These are phyloP conservation scores for Lathronympha strigana DNA, from an alignment of 2,888 invertebrate species.

Conservation along the genomic window DNA sequence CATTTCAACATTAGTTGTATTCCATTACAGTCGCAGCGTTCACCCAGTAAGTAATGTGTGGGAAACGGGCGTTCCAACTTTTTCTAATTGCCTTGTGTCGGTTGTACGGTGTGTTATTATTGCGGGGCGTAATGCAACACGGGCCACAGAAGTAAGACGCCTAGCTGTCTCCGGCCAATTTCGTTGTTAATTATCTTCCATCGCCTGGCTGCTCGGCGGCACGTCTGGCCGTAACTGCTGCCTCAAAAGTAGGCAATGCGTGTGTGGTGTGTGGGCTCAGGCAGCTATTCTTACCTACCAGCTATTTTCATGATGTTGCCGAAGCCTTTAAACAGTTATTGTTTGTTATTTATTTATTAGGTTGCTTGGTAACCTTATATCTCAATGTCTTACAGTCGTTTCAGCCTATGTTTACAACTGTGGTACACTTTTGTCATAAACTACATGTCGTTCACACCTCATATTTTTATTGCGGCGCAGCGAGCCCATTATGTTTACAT, in stretches of 20 bases:
- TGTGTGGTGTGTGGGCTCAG: constrained; percentile 53
- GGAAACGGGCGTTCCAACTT: constrained; percentile 71
- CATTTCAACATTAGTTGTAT: constrained; percentile 48
- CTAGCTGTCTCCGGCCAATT: constrained; percentile 80
- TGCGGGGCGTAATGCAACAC: constrained; percentile 71
- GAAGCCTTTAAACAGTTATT: constrained; percentile 1
- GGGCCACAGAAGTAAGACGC: constrained; percentile 76
- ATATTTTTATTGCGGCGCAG: neutral
- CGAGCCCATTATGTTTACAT: neutral
- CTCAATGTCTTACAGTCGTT: neutral
- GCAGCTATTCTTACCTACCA: constrained; percentile 48
- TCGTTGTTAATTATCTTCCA: constrained; percentile 76
- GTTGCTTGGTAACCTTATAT: neutral
- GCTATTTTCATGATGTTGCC: constrained; percentile 14
- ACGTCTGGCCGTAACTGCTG: constrained; percentile 69
- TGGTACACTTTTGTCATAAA: neutral
- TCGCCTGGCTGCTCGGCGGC: constrained; percentile 64
- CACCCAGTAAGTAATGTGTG: constrained; percentile 68
- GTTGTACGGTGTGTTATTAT: constrained; percentile 70
- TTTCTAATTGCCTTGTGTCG: constrained; percentile 73
- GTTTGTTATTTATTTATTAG: constrained; percentile 2
- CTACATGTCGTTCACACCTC: neutral
- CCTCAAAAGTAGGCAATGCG: constrained; percentile 67
- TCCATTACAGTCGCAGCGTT: constrained; percentile 62
- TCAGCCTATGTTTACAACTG: neutral